Base-by-base conservation (phyloP, 2,797 vertebrate genomes). In the Agapornis canus region DNA sequence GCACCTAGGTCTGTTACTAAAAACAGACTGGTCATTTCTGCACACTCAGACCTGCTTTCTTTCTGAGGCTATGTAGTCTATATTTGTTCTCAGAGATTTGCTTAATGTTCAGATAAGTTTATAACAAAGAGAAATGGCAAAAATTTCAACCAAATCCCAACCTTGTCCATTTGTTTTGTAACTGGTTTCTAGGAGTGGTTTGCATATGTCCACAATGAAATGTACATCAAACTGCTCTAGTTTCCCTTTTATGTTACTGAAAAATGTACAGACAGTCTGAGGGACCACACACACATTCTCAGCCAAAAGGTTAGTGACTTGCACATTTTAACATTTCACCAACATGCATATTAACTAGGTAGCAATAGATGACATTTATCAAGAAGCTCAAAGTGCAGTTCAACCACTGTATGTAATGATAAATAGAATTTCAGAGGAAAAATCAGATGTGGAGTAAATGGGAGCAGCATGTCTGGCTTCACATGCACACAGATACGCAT, bases 211-310 rank as follows among this genome's bases (percentile, higher is more conserved):
- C 2, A 19, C 31, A 40, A 11, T 78, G 70, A 71, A 88, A 68
- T 2, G 1, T 32, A 26, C 25, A 26, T 37, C 40, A 59, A 25
- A 45, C 21, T 72, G 76, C 8, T 9, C 12, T 10, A 10, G 16
- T 59, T 89, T 81, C 37, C 15, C 5, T 91, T 82, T 78, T 11
- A 26, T 0, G 0, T 52, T 64, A n/a, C 20, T 72, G 43, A 49
- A 77, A 72, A 64, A 25, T 22, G 56, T 9, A 14, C 13, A 52
- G 31, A 20, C 37, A 83, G 5, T 10, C 17, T 31, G 40, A 49
- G 48, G 56, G 84, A 47, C 9, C 16, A 68, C 42, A 32, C 6
- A 13, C 6, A 13, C 0, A 0, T 60, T 26, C 26, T 71, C 29
- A 76, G 54, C 20, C 45, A 61, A 56, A 81, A 42, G 6, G 18